Conservation (phyloP, 2,888 invertebrate genomes). For the Tyria jacobaeae region DNA sequence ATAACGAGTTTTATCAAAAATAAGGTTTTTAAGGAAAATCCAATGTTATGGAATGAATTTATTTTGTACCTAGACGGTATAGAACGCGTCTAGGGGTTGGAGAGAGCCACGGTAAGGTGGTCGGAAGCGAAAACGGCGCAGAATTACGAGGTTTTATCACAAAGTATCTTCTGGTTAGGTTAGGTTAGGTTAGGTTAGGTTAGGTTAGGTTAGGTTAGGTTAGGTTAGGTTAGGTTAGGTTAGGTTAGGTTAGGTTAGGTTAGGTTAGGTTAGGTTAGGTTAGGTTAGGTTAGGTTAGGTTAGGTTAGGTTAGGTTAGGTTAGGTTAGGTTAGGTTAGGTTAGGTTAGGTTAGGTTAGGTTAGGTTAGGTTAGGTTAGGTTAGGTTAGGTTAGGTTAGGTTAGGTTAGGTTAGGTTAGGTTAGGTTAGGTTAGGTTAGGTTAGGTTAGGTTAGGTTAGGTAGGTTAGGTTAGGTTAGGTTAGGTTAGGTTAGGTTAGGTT, state of each 20-base stretch:
- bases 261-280: conserved; percentile 34
- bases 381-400: conserved; percentile 23
- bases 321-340: conserved; percentile 29
- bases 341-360: conserved; percentile 30
- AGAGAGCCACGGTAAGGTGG: too few relatives aligned
- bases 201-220: conserved; percentile 21
- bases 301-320: conserved; percentile 32
- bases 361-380: conserved; percentile 28
- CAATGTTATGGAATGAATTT: too few relatives aligned
- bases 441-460: too few relatives aligned
- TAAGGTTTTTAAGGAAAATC: too few relatives aligned
- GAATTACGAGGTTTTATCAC: too few relatives aligned
- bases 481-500: conserved; percentile 28
- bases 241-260: conserved; percentile 31
- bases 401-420: too few relatives aligned
- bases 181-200: conserved; percentile 15
- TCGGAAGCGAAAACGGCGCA: too few relatives aligned
- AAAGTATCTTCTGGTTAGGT: too few relatives aligned
- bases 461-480: conserved; percentile 28
- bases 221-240: conserved; percentile 23
- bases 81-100: too few relatives aligned
- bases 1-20: too few relatives aligned
- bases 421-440: too few relatives aligned
- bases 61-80: too few relatives aligned
- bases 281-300: conserved; percentile 34